Percentiles rank a stretch among this genome's conserved stretches.
Evolutionary conservation across 2,113 vertebrate species (phyloP).

Genomic region (Tapirus terrestris): DNA sequence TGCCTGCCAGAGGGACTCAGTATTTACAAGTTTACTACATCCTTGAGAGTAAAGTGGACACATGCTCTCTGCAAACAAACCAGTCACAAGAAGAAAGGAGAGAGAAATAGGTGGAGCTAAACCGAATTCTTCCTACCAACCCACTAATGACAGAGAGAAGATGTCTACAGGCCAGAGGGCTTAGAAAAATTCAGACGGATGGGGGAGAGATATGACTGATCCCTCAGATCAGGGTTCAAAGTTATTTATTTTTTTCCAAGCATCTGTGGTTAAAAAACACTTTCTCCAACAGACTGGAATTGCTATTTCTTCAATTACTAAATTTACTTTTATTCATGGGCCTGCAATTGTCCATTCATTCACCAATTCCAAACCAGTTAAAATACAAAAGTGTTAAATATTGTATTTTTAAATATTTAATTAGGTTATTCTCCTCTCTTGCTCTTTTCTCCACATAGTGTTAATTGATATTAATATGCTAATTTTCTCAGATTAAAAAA

Average conservation of each 20-base stretch:
- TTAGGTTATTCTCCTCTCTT: background rate
- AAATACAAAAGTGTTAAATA: background rate
- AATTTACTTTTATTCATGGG: background rate
- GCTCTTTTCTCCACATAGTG: background rate
- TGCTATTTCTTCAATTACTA: background rate
- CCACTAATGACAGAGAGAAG: background rate
- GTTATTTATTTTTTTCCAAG: background rate
- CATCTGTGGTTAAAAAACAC: background rate
- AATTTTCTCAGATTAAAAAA: background rate
- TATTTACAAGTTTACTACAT: background rate
- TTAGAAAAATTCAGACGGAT: background rate
- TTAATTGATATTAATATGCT: background rate
- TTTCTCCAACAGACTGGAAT: background rate
- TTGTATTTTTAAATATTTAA: background rate
- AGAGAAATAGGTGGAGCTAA: background rate
- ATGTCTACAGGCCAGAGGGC: rapidly evolving
- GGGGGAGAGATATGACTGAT: background rate
- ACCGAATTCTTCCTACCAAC: background rate
- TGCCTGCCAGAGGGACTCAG: background rate
- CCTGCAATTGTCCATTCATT: background rate
- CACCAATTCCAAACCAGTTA: background rate
- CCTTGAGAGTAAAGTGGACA: background rate
- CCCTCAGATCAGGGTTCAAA: background rate
- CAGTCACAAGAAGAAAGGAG: background rate
- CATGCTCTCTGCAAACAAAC: background rate